Conservation (phyloP, 2,888 invertebrate species). For the Noctua comes region DNA sequence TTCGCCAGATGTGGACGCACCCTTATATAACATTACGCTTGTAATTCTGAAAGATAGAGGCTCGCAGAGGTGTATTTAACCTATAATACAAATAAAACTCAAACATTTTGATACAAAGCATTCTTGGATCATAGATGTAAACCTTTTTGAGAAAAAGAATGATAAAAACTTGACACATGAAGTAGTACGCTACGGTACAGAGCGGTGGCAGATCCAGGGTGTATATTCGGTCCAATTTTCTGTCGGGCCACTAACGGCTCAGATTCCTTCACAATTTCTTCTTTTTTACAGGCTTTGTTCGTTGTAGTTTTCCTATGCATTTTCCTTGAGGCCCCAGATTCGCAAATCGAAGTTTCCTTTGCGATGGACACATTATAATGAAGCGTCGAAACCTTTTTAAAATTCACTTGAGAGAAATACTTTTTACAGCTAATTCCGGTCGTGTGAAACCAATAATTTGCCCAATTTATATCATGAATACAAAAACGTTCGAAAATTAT, state of each 20-base stretch:
- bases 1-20: too few species aligned
- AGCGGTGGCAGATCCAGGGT: not conserved
- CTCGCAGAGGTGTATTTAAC: not conserved
- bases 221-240: constrained; percentile 11
- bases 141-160: not conserved
- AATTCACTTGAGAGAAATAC: not conserved
- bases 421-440: not conserved
- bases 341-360: not conserved
- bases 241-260: not conserved
- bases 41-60: not conserved
- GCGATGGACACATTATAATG: not conserved
- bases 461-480: not conserved
- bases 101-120: constrained; percentile 6
- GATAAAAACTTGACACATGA: constrained; percentile 3
- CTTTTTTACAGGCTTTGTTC: not conserved
- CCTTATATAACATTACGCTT: not conserved
- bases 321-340: not conserved
- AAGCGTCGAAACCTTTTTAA: not conserved
- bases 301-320: not conserved
- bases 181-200: not conserved
- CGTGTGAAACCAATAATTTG: not conserved
- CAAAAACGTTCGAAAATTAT: not conserved
- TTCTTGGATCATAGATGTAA: not conserved
- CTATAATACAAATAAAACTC: not conserved
- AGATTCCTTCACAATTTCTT: constrained; percentile 3